Evolutionary conservation across 2,113 vertebrate genomes (phyloP), one percentile per base, ranked within the genome.

Genomic region (Malurus alboscapulatus): DNA sequence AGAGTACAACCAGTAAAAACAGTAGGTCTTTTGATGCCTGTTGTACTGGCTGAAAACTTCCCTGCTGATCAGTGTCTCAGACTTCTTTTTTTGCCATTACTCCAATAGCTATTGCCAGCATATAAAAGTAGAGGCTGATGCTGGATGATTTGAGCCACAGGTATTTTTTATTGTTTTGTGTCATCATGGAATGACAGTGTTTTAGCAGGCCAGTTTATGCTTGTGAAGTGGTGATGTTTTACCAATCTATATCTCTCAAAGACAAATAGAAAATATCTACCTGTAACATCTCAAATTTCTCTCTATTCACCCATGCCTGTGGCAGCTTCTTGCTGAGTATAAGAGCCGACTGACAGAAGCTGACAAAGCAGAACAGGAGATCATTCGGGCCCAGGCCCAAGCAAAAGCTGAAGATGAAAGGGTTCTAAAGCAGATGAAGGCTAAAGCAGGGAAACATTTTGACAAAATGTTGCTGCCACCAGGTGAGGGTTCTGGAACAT

Each of bases 291-390:
- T 63, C 36, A 55, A 65, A 73, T 80, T 90, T 95, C 40, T 90
- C 50, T 85, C 2, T 63, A 2, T 87, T 76, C 63, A 47, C 40
- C 67, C 12, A 0, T 73, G 42, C 38, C 25, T 1, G 0, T 53
- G 16, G 79, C 72, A 99, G 99, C 96, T 98, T 85, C 96, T 97
- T 44, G 65, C 74, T n/a, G 96, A 98, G 58, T 98, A 97, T 65
- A 94, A 91, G 45, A 81, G 53, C 71, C 62, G 87, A 45, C 79
- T 99, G 54, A 82, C 88, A 62, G 98, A 98, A 67, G 96, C 96
- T 4, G 97, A 98, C 51, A 94, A 94, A 97, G 45, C 98, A 89
- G 98, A 99, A 96, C 96, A 73, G 50, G 98, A 98, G 45, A 98
- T 99, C 30, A 97, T 97, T 58, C 92, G 98, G 93, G 98, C 98